phyloP scores from a whole-genome alignment of 2,113 vertebrate species.

The Aviceda subcristata region DNA sequence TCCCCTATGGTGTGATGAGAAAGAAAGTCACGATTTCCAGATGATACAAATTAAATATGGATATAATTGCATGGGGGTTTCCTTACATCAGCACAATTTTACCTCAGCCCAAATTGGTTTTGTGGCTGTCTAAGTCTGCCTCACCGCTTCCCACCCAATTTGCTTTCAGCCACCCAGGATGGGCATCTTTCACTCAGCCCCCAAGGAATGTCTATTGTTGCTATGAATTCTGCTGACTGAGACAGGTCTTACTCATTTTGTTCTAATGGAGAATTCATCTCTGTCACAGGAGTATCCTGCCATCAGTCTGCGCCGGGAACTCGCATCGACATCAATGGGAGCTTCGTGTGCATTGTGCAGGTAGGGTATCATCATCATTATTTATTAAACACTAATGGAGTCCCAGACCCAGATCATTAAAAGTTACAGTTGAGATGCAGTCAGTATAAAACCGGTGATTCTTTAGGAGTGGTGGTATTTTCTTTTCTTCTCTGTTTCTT shows the following conservation, averaged over 20 bases:
- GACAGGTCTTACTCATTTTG: constrained; percentile 46
- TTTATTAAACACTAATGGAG: constrained; percentile 51
- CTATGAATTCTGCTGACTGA: constrained; percentile 46
- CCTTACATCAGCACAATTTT: background rate
- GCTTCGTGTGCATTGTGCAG: background rate
- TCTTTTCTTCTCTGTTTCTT: background rate
- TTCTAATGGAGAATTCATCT: constrained; percentile 59
- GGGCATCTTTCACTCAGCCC: constrained; percentile 7
- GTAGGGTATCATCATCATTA: constrained; percentile 31
- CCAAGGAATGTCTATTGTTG: background rate
- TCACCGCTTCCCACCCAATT: background rate
- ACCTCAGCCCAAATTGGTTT: background rate
- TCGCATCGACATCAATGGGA: background rate
- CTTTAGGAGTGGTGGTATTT: background rate
- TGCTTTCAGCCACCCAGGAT: constrained; percentile 16
- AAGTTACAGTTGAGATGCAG: background rate
- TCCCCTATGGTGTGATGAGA: background rate
- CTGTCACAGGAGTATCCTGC: constrained; percentile 35
- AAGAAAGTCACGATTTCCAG: background rate
- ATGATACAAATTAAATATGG: background rate
- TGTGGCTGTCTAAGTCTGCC: background rate
- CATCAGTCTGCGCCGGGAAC: background rate
- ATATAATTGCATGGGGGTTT: background rate
- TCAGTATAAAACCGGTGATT: background rate
- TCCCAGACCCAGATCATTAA: background rate